Base-by-base conservation (phyloP, 1,140 invertebrate species). In the Eupristina koningsbergeri region DNA sequence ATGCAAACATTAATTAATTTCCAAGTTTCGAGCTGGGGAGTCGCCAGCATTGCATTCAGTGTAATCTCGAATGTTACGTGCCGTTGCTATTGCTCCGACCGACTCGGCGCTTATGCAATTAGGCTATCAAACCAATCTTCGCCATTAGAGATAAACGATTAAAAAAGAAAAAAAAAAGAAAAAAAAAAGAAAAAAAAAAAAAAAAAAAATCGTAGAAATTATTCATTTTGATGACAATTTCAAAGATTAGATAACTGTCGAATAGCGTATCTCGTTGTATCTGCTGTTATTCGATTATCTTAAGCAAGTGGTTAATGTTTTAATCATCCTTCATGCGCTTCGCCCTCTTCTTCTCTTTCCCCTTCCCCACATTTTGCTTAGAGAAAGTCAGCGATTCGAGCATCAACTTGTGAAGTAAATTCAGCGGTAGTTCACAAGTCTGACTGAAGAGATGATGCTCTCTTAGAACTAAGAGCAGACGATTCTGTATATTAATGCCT, bases 401-500 rank as follows among this genome's bases (percentile, higher is more conserved):
- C 34, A 31, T 80, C 79, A 82, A 83, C 31, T 71, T 41, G 75
- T 53, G 29, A 74, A 69, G 41, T 74, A 19, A 81, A 63, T 41
- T 36, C 74, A 73, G 41, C 67, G 81, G 47, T 64, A 83, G 61
- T 85, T 84, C 81, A 71, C 64, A 87, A 88, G 85, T 87, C 83
- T 86, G 41, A 73, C 64, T 45, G 22, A n/a, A 17, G 73, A 78
- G 50, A 83, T 50, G 74, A 83, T 69, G 29, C 41, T 81, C 80
- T 64, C 53, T 41, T 64, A 19, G 81, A 76, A 82, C 73, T 67
- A 41, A 47, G 39, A 74, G 81, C 39, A 13, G 63, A 77, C 58
- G 81, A 87, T 82, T 86, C 69, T 31, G 71, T 86, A 74, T 84
- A 87, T 88, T 83, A 84, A 75, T 79, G 85, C 69, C 84, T 78